Evolutionary conservation across 2,888 invertebrate genomes (phyloP).

Genomic region (Orthosia cruda): DNA sequence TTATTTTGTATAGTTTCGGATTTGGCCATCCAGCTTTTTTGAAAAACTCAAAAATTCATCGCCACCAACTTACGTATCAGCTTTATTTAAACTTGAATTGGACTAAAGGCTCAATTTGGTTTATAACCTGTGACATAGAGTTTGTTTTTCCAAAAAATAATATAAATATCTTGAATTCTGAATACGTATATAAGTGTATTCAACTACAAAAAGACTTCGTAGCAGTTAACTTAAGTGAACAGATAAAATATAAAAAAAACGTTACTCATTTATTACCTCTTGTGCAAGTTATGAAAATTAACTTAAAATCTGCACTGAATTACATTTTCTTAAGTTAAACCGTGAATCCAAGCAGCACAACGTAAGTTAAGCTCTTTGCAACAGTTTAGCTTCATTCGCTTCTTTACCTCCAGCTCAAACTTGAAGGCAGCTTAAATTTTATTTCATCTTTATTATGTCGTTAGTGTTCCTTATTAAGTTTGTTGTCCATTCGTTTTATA

Average conservation of each 20-base stretch:
- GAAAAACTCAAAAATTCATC: no score
- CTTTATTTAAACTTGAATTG: no score
- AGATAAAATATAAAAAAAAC: not conserved
- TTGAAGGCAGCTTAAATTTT: constrained; percentile 38
- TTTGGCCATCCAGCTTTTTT: no score
- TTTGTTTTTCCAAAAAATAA: no score
- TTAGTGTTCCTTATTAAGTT: constrained; percentile 7
- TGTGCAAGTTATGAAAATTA: constrained; percentile 27
- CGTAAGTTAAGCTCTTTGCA: constrained; percentile 29
- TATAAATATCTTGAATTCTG: no score
- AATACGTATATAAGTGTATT: not conserved
- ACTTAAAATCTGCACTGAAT: constrained; percentile 30
- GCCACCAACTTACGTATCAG: no score
- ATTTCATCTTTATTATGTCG: constrained; percentile 19
- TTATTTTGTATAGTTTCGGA: no score
- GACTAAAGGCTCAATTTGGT: no score
- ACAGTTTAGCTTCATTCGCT: constrained; percentile 43
- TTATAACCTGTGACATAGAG: no score
- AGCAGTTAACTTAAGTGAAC: not conserved
- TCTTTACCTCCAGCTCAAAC: constrained; percentile 31
- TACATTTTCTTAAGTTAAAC: constrained; percentile 40
- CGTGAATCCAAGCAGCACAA: constrained; percentile 12
- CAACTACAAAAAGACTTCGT: not conserved
- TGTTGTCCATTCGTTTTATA: not conserved
- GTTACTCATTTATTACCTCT: not conserved